Base-by-base conservation (phyloP, 2,113 vertebrate species). In the Ceuthmochares aereus region DNA sequence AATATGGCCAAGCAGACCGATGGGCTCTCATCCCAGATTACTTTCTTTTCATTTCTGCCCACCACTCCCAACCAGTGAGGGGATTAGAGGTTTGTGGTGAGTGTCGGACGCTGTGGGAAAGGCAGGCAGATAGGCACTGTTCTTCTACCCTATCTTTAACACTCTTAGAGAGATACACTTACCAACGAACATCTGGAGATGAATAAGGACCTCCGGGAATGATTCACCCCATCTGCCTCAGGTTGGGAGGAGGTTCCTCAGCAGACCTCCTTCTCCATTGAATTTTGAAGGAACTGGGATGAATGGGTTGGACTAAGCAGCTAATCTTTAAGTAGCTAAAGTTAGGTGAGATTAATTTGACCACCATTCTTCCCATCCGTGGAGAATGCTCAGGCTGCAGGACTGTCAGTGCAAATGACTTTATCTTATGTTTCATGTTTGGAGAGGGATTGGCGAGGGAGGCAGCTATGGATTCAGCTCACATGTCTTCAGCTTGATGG, bases 371-470 rank as follows among this genome's bases (percentile, higher is more conserved):
- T 69, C 58, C 54, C 19, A 56, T 45, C 84, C 73, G 49, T 0
- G 4, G 74, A 89, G 67, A 90, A 40, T 22, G n/a, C 37, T 72
- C 69, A 79, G 66, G 18, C 66, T 52, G 29, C 47, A 68, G 51
- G 60, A 43, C 69, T 59, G n/a, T 73, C 74, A 90, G 82, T 14
- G 3, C 29, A 68, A 60, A 78, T 4, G 27, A 52, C 66, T 77
- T 92, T 54, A 89, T 66, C 72, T 93, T 88, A 94, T 88, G 90
- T 82, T 97, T 94, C 45, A 7, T 63, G 70, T 87, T 84, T 92
- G 81, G 70, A 96, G 92, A 92, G 63, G 54, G 66, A 43, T 2
- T 15, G 12, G 36, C 13, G 22, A 93, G 83, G 37, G 20, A 96
- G 9, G 32, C 45, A 89, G 80, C 80, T 92, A 84, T 9, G n/a